phyloP scores from a whole-genome alignment of 2,113 vertebrate species.

The Xenopus laevis region DNA sequence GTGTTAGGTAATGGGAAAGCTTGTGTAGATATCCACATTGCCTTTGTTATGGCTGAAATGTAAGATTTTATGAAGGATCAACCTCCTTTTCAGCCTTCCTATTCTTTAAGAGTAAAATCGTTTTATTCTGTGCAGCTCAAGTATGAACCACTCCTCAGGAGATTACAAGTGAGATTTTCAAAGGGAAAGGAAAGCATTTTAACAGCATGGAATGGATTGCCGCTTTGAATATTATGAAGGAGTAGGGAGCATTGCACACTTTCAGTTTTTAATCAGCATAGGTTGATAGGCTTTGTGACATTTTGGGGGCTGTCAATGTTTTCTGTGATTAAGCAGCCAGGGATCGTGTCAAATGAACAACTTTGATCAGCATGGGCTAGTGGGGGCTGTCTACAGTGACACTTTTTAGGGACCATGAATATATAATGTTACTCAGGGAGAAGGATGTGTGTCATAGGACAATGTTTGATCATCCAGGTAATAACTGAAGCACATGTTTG shows the following conservation, averaged over 20 bases:
- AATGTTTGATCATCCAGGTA: conserved; percentile 41
- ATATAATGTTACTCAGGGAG: conserved; percentile 32
- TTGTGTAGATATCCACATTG: no score
- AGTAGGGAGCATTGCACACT: neutral
- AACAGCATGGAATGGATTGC: neutral
- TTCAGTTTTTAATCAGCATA: conserved; percentile 27
- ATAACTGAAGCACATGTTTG: conserved; percentile 37
- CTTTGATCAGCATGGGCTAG: conserved; percentile 34
- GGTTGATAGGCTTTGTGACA: conserved; percentile 30
- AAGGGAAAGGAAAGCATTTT: neutral
- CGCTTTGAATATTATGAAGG: conserved; percentile 14
- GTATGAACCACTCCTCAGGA: neutral
- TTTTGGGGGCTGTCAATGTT: conserved; percentile 30
- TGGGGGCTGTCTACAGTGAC: conserved; percentile 32
- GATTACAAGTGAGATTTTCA: neutral
- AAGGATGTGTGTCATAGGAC: conserved; percentile 34
- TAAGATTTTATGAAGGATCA: neutral
- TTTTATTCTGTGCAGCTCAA: neutral
- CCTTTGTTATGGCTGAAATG: neutral
- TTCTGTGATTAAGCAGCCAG: conserved; percentile 36
- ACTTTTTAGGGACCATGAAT: conserved; percentile 41
- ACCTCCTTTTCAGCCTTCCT: neutral
- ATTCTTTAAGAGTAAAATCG: neutral
- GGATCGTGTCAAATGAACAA: conserved; percentile 32
- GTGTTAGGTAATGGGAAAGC: no score